Evolutionary conservation across 1,140 invertebrate genomes (phyloP).

Genomic region (Himalopsyche phryganea): DNA sequence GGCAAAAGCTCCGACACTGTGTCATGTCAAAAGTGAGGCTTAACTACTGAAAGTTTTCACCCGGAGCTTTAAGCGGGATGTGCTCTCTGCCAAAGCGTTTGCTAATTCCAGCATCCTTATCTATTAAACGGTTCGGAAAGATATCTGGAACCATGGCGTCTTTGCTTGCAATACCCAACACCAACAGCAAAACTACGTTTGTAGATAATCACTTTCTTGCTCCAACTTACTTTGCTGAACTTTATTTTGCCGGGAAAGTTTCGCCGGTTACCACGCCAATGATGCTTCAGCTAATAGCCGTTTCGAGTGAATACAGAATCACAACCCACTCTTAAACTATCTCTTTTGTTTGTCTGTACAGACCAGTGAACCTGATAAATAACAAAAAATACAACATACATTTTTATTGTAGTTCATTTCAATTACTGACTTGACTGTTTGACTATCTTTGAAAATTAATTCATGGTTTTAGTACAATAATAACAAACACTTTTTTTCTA

Average conservation of each 20-base stretch:
- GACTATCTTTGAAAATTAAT: too few relatives aligned
- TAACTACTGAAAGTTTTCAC: slow-evolving; percentile 32
- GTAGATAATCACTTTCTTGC: slow-evolving; percentile 33
- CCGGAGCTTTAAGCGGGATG: slow-evolving; percentile 26
- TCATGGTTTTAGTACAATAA: too few relatives aligned
- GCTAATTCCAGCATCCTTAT: slow-evolving; percentile 34
- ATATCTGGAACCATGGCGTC: slow-evolving; percentile 18
- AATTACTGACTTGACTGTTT: too few relatives aligned
- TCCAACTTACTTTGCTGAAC: slow-evolving; percentile 26
- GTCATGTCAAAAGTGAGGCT: slow-evolving; percentile 26
- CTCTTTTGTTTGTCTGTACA: too few relatives aligned
- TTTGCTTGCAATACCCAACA: not conserved
- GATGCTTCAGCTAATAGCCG: not conserved
- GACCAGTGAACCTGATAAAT: too few relatives aligned
- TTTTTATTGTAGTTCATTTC: too few relatives aligned
- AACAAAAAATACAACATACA: too few relatives aligned
- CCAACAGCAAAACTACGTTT: slow-evolving; percentile 24
- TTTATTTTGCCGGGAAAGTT: slow-evolving; percentile 27
- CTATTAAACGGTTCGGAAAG: slow-evolving; percentile 36
- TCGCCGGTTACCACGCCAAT: slow-evolving; percentile 4
- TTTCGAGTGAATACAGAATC: too few relatives aligned
- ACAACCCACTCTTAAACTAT: too few relatives aligned
- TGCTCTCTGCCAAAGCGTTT: slow-evolving; percentile 28
- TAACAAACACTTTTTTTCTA: too few relatives aligned
- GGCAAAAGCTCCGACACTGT: slow-evolving; percentile 15